phyloP scores from a whole-genome alignment of 2,888 invertebrate genomes.

The Philonicus albiceps region DNA sequence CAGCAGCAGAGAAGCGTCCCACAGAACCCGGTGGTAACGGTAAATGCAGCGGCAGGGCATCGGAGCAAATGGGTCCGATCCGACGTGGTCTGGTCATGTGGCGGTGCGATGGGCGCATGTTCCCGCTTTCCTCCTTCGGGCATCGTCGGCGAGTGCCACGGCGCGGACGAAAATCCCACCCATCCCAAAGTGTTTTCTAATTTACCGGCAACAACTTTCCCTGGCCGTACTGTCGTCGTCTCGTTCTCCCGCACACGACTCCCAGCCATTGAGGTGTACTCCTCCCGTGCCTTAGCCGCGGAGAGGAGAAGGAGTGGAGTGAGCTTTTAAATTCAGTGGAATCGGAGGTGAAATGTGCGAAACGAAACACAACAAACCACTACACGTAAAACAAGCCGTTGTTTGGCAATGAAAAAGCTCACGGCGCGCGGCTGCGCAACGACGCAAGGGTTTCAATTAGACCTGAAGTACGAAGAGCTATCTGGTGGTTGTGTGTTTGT shows the following conservation, averaged over 20 bases:
- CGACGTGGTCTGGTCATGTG: background rate
- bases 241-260: background rate
- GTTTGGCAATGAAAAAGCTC: background rate
- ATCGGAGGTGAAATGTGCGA: background rate
- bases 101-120: background rate
- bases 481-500: background rate
- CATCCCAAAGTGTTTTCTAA: background rate
- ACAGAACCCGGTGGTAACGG: background rate
- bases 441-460: background rate
- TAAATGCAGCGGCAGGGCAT: background rate
- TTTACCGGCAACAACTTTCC: background rate
- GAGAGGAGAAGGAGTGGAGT: background rate
- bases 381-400: background rate
- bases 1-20: background rate
- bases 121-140: background rate
- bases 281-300: background rate
- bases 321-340: background rate
- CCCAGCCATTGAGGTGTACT: background rate
- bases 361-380: conserved; percentile 34
- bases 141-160: background rate
- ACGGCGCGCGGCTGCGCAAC: background rate
- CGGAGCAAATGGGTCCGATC: background rate
- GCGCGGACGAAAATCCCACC: conserved; percentile 29
- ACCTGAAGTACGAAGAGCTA: background rate
- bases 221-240: background rate